Percentiles rank a stretch among this genome's conserved stretches.
phyloP scores from a whole-genome alignment of 37 sponge, comb jelly and placozoan species.

The Spongilla lacustris region DNA sequence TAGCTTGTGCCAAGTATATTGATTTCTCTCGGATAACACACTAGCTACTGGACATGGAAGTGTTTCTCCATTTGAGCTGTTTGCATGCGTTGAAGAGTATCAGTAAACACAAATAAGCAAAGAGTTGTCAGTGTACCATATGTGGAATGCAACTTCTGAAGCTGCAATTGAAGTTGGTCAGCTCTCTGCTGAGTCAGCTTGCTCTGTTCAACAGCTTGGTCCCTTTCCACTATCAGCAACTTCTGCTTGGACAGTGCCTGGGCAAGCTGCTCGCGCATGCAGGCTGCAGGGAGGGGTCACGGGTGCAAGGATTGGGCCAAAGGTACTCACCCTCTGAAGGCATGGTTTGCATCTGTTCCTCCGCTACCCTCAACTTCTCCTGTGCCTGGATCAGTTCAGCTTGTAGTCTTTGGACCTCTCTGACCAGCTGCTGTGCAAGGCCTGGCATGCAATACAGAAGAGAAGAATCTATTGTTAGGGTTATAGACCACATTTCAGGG shows the following conservation, averaged over 20 bases:
- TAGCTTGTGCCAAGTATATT: background rate
- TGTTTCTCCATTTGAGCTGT: conserved; percentile 1
- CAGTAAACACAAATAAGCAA: background rate
- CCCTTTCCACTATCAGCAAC: conserved; percentile 53
- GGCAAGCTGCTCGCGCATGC: conserved; percentile 67
- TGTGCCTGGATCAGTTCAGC: conserved; percentile 36
- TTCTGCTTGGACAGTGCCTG: conserved; percentile 48
- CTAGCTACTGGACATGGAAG: conserved; percentile 1
- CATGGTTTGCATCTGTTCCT: conserved; percentile 41
- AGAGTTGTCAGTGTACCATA: conserved; percentile 28
- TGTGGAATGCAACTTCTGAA: conserved; percentile 30
- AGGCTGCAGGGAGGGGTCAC: too few species aligned
- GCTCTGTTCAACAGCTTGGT: conserved; percentile 58
- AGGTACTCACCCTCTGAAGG: conserved; percentile 59
- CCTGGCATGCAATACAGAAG: background rate
- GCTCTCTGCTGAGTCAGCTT: conserved; percentile 50
- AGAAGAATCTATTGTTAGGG: background rate
- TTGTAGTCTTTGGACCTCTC: conserved; percentile 49
- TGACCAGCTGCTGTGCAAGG: conserved; percentile 56
- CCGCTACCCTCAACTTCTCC: conserved; percentile 40
- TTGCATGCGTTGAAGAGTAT: background rate
- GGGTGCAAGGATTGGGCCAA: too few species aligned
- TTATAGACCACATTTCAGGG: background rate
- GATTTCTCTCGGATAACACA: background rate
- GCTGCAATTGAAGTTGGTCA: conserved; percentile 27